Conservation (phyloP, 2,113 vertebrate genomes). For the Antennarius striatus region DNA sequence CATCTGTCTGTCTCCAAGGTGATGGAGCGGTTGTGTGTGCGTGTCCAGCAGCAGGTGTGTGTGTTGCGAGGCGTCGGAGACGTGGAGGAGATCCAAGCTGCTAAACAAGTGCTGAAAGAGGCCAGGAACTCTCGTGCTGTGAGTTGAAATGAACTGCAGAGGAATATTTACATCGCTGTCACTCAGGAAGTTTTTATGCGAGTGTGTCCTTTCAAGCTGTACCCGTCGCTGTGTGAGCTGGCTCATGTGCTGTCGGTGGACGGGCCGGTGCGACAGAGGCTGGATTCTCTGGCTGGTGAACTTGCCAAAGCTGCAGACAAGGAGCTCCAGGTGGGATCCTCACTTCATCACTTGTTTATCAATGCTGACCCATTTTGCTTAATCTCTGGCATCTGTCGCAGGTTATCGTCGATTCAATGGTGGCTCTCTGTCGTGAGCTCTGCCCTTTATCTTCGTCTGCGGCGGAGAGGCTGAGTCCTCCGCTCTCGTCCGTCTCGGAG, state of each 20-base stretch:
- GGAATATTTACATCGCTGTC: slow-evolving; percentile 1
- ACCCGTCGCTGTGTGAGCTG: slow-evolving; percentile 89
- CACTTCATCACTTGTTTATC: background rate
- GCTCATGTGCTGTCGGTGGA: slow-evolving; percentile 89
- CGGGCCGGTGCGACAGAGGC: slow-evolving; percentile 86
- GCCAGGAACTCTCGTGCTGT: slow-evolving; percentile 91
- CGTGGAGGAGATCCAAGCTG: slow-evolving; percentile 86
- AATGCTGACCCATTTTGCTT: slow-evolving; percentile 3
- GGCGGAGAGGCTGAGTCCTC: slow-evolving; percentile 84
- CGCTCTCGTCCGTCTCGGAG: slow-evolving; percentile 85
- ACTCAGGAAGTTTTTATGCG: background rate
- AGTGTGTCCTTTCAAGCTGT: slow-evolving; percentile 71
- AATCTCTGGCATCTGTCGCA: slow-evolving; percentile 42
- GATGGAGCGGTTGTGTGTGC: slow-evolving; percentile 87
- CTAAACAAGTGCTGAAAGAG: slow-evolving; percentile 89
- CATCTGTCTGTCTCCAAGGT: slow-evolving; percentile 73
- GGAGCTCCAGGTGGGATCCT: slow-evolving; percentile 85
- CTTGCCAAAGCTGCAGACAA: slow-evolving; percentile 92
- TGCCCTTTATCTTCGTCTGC: slow-evolving; percentile 85
- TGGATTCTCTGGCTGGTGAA: slow-evolving; percentile 88
- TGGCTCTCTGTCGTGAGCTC: slow-evolving; percentile 87
- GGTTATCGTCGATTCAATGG: slow-evolving; percentile 92
- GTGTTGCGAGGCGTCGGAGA: slow-evolving; percentile 82
- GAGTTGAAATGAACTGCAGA: slow-evolving; percentile 55
- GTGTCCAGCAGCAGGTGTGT: slow-evolving; percentile 88